Base-by-base conservation (phyloP, 2,888 invertebrate species). In the Chrysomela aeneicollis region DNA sequence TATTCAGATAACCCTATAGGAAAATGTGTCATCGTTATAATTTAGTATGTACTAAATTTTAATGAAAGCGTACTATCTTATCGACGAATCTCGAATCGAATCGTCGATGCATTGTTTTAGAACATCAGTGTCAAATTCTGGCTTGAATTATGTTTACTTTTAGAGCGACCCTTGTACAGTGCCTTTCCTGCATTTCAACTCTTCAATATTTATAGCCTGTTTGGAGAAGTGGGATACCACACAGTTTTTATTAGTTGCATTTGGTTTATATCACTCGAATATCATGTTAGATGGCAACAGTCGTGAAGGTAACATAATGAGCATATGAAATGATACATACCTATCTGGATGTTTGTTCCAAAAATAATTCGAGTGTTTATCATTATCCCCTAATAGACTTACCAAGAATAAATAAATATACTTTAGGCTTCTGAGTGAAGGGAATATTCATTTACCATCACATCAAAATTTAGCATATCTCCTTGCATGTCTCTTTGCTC, bases 171-270 rank as follows among this genome's bases (percentile, higher is more conserved):
- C 61, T 55, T 49, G 61, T 61, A 61, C 15, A 52, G 46, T 12
- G 37, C 50, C 26, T 22, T 35, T 35, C 15, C 1, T 42, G 15
- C 15, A 15, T 42, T 42, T 15, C 15, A 42, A 42, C 4, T 77
- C 77, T 78, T 78, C 77, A 76, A 77, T 78, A 78, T 77, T 77
- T 76, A 77, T 75, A 76, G 70, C 67, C 70, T 63, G 66, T 64
- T 68, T 73, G 70, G 73, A 72, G 54, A 30, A 57, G 60, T 64
- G 52, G 59, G 71, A 71, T 66, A 74, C 71, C 68, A 71, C 72
- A 69, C 65, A 69, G 70, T 72, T 70, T 73, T 73, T 75, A 73
- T 74, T 74, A 73, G 73, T 71, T 71, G 65, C 73, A 72, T 70
- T 73, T 68, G 71, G 72, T 70, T 70, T 68, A 63, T 68, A 61